Base-by-base conservation (phyloP, 2,113 vertebrate species). In the Progne subis region DNA sequence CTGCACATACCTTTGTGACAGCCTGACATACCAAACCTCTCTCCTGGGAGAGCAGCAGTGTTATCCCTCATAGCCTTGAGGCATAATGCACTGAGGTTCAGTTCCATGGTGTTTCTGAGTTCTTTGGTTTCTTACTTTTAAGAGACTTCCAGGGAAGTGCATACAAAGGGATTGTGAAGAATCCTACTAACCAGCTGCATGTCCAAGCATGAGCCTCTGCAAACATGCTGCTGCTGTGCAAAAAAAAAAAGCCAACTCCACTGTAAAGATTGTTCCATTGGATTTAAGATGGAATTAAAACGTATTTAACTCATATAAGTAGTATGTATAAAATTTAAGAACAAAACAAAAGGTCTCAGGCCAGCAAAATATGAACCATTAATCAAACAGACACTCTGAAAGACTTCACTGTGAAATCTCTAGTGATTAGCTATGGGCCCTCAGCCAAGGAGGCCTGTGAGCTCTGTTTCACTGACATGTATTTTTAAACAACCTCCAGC, bases 401-500 rank as follows among this genome's bases (percentile, higher is more conserved):
- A 92, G 78, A 43, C 69, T 94, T 37, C 44, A 18, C 65, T 79
- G 74, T 82, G 91, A 75, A 87, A 71, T 79, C 65, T 55, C 86
- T 26, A 29, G 70, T 65, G 89, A 96, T 89, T 70, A 95, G 91
- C 81, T 76, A 6, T 8, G 37, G 95, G 94, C 84, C 47, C 46
- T 63, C 74, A 57, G 89, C 91, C 94, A 96, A n/a, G 47, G 49
- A 68, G 74, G 74, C 32, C 77, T 77, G 83, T 12, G 28, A 92
- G 94, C 80, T 95, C 87, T 56, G 72, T 92, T 94, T 88, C 91
- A 84, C 60, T 75, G 80, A 90, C 92, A 90, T 75, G 83, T 88
- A 91, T 93, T 94, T 96, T 97, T 94, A 92, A 95, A 95, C 83
- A 59, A 63, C 72, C 81, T 95, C 74, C 83, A 84, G 69, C 81